Base-by-base conservation (phyloP, 2,113 vertebrate genomes). In the Morone saxatilis region DNA sequence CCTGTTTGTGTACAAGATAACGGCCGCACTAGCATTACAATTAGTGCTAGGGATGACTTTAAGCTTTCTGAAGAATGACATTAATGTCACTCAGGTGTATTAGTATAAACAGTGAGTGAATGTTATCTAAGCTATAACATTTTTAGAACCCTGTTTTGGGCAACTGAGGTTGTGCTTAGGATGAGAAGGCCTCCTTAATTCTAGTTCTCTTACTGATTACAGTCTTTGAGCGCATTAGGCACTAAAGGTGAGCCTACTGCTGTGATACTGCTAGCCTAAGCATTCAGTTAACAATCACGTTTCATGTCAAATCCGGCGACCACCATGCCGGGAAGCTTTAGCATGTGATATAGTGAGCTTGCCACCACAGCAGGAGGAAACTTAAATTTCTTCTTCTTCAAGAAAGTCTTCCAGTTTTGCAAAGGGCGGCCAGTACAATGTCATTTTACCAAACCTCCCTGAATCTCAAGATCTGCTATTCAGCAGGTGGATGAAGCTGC, bases 371-470 rank as follows among this genome's bases (percentile, higher is more conserved):
- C 68, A 40, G 38, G 14, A 53, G 78, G 36, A 81, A 68, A 68
- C 54, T 65, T 19, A n/a, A n/a, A 40, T 71, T 80, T 78, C 65
- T 75, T 78, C 86, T 86, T 83, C 85, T 83, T 87, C 83, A 72
- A n/a, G n/a, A 78, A 57, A 81, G 62, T 79, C 76, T 86, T 92
- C 83, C 83, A 84, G 83, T 74, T 85, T 88, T n/a, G 89, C 56
- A 68, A 43, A 75, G 81, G n/a, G n/a, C 89, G 53, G 81, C 81
- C 76, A 45, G 65, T 41, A 51, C 91, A 89, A 92, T 86, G 88
- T 69, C 62, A 92, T 91, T 91, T 88, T 90, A 76, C 73, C 85
- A 87, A n/a, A 78, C 81, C 79, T 75, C 77, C 81, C 59, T n/a
- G n/a, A 69, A 90, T 90, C 85, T 87, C 54, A 87, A n/a, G 81